A percentile compares a stretch with the other conserved stretches of the same genome.
phyloP scores from a whole-genome alignment of 1,140 invertebrate genomes.

The Venustaconcha ellipsiformis region DNA sequence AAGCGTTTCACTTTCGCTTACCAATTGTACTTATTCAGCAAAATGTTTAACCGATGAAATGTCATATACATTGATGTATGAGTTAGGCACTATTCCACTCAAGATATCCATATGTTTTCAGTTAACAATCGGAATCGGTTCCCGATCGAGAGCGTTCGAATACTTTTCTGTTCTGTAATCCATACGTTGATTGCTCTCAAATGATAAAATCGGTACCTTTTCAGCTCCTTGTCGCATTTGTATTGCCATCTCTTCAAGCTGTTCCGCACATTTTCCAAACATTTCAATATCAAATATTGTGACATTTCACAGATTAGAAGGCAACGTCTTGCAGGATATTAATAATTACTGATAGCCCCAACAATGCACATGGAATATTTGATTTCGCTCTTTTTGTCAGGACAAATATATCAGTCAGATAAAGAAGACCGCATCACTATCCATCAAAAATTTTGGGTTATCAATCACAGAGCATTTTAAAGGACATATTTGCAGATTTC shows the following conservation, averaged over 20 bases:
- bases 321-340: constrained; percentile 71
- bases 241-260: constrained; percentile 32
- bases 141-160: constrained; percentile 48
- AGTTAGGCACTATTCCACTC: too few species aligned
- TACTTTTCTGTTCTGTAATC: constrained; percentile 69
- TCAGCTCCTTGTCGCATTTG: constrained; percentile 38
- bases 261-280: constrained; percentile 73
- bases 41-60: constrained; percentile 87
- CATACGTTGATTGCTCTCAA: constrained; percentile 67
- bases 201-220: constrained; percentile 89
- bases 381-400: constrained; percentile 15
- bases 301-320: constrained; percentile 72
- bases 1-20: constrained; percentile 47
- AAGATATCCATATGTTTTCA: constrained; percentile 58
- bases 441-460: constrained; percentile 34
- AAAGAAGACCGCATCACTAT: constrained; percentile 57
- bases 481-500: constrained; percentile 4
- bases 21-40: constrained; percentile 83
- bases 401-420: constrained; percentile 38
- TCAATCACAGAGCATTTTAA: constrained; percentile 44
- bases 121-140: constrained; percentile 57
- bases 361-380: constrained; percentile 63
- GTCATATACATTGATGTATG: constrained; percentile 96
- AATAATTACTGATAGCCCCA: constrained; percentile 78
- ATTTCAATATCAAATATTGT: constrained; percentile 74